Base-by-base conservation (phyloP, 2,888 invertebrate species). In the Ferdinandea cuprea region DNA sequence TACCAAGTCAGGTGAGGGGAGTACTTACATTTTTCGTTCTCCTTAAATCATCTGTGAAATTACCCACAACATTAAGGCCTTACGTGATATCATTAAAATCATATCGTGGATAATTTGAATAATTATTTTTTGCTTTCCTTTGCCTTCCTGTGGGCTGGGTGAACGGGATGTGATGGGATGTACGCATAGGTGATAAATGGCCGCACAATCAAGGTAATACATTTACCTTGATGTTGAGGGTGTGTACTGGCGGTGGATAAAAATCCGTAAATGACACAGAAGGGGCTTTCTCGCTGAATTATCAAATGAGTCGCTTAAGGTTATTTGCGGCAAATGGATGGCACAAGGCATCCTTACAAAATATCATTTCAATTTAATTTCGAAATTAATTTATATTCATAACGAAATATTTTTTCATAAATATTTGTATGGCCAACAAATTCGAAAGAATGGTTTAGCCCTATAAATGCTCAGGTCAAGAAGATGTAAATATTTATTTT, bases 61-160 rank as follows among this genome's bases (percentile, higher is more conserved):
- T 68, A 63, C 78, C 63, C 48, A 25, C 61, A 63, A 50, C 72
- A 73, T 83, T 78, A 78, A 78, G 72, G 77, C 44, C 68, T 72
- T 68, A 78, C 83, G 83, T 78, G 78, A 72, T 83, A 63, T 73
- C 78, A 83, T 83, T 83, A 83, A 83, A 83, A 68, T 78, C 78
- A 58, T 83, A 78, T 78, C 83, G 72, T 68, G 78, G 78, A 78
- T 78, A 83, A 78, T 73, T 73, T 83, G 63, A 78, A 73, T 83
- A 83, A 71, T 74, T 72, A 61, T 77, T 46, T 66, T 66, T 66
- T 56, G 15, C 9, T 63, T 46, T 52, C 17, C 52, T 37, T 30
- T 40, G 8, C 8, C n/a, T 50, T 65, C 42, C 40, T 65, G 13
- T 44, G 40, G 46, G 19, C 13, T 35, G 5, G 17, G 37, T 37